Evolutionary conservation across 2,888 invertebrate species (phyloP), one percentile per base, ranked within the genome.

Genomic region (Ormyrus pomaceus): DNA sequence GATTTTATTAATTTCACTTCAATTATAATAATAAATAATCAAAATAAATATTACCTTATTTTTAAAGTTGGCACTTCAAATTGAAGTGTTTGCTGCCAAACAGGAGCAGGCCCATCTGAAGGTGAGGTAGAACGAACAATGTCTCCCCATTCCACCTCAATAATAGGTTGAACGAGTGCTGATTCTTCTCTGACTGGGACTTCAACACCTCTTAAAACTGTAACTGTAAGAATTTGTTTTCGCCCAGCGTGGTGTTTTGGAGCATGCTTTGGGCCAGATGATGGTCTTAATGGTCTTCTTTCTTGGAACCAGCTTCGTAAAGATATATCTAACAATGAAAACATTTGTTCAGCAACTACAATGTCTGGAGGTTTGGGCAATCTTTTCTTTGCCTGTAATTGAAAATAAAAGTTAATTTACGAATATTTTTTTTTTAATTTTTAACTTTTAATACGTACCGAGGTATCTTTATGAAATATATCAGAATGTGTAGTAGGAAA

Each of bases 181-280:
- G 90, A 89, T 76, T 91, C 90, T 80, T 90, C 90, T 74, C 90
- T 87, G 3, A 91, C 87, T 6, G 91, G 90, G 55, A 91, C 85
- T 81, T 90, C 90, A 13, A 90, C 87, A 2, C 89, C 91, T 51
- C 91, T 79, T 0, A 91, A 81, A 10, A 90, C 82, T 2, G 87
- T 90, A 11, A 90, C 85, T 1, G 85, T 85, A 0, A 90, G 81
- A 10, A 89, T 79, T 73, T 89, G 88, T 70, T 86, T 89, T 10
- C 88, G 85, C 53, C 86, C 84, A 5, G 83, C 70, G 11, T 84
- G 85, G 45, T 85, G 86, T 69, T 84, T 85, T 6, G 81, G 79
- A 8, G 77, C 81, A 51, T 84, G 79, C 5, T 84, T 82, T 1
- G 70, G 58, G 10, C 74, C 83, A 0, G 85, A 83, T 2, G 87